phyloP scores from a whole-genome alignment of 2,888 invertebrate genomes.

The Coelopa pilipes region DNA sequence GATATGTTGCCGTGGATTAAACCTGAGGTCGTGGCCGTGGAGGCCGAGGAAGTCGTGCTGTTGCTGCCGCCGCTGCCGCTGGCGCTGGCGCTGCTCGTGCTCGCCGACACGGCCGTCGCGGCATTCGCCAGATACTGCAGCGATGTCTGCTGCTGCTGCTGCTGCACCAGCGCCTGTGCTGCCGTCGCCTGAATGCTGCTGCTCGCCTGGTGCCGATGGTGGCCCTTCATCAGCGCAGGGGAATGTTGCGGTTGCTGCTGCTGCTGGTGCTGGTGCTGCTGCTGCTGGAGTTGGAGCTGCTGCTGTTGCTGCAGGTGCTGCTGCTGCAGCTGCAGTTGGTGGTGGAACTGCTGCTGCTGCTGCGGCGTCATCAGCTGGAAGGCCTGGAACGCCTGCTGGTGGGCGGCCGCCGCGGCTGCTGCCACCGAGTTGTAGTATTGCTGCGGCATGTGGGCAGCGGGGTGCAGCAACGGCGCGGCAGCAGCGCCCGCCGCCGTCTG shows the following conservation, averaged over 20 bases:
- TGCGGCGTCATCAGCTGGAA: conserved; percentile 49
- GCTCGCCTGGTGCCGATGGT: conserved; percentile 42
- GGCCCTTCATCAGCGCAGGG: conserved; percentile 39
- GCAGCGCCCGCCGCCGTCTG: conserved; percentile 29
- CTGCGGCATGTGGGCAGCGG: conserved; percentile 42
- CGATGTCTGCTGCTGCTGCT: conserved; percentile 46
- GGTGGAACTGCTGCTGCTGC: conserved; percentile 50
- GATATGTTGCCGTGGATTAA: conserved; percentile 46
- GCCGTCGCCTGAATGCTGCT: conserved; percentile 36
- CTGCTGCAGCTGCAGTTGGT: conserved; percentile 50
- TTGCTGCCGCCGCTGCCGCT: conserved; percentile 42
- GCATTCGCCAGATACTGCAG: conserved; percentile 46
- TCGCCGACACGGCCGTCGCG: conserved; percentile 40
- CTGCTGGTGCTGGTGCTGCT: conserved; percentile 41
- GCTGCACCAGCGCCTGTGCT: conserved; percentile 47
- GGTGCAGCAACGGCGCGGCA: conserved; percentile 35
- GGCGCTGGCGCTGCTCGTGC: conserved; percentile 41
- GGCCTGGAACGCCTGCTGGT: conserved; percentile 52
- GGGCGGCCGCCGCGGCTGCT: conserved; percentile 47
- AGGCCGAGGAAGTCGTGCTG: conserved; percentile 37
- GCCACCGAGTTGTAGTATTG: conserved; percentile 51
- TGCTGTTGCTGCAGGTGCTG: conserved; percentile 51
- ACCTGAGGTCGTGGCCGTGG: conserved; percentile 34
- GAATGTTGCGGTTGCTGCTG: conserved; percentile 42
- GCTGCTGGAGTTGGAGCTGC: conserved; percentile 42